Percentiles rank a stretch among this genome's conserved stretches.
These are phyloP conservation scores for Hyposmocoma kahamanoa DNA, from an alignment of 1,140 invertebrate genomes.

Conservation along the genomic window DNA sequence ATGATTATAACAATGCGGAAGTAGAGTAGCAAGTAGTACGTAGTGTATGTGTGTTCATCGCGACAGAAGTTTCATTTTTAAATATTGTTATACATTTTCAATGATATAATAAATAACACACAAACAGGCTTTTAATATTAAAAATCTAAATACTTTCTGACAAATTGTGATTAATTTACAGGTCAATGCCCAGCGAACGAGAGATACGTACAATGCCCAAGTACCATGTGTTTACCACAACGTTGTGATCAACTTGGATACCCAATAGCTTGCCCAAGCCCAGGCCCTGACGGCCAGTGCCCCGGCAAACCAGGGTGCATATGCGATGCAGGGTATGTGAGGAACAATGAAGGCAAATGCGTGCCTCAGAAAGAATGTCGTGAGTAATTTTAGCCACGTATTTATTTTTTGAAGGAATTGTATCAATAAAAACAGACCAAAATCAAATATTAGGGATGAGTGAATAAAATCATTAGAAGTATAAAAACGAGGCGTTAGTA, in stretches of 20 bases:
- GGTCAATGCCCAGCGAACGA: too few species aligned
- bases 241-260: conserved; percentile 10
- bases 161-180: too few species aligned
- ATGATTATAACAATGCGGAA: too few species aligned
- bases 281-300: neutral
- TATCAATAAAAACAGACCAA: neutral
- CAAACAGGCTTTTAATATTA: too few species aligned
- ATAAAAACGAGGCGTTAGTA: neutral
- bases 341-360: conserved; percentile 20
- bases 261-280: conserved; percentile 9
- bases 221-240: neutral
- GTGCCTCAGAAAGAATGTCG: conserved; percentile 26
- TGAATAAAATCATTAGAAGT: neutral
- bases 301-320: conserved; percentile 20
- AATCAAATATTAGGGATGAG: neutral
- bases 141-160: too few species aligned
- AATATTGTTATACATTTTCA: too few species aligned
- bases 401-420: neutral
- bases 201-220: neutral
- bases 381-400: conserved; percentile 4
- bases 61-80: too few species aligned
- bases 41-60: too few species aligned
- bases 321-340: conserved; percentile 26
- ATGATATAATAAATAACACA: too few species aligned
- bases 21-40: too few species aligned